These are phyloP conservation scores for Malachius bipustulatus DNA, from an alignment of 2,888 invertebrate species.

Conservation along the genomic window DNA sequence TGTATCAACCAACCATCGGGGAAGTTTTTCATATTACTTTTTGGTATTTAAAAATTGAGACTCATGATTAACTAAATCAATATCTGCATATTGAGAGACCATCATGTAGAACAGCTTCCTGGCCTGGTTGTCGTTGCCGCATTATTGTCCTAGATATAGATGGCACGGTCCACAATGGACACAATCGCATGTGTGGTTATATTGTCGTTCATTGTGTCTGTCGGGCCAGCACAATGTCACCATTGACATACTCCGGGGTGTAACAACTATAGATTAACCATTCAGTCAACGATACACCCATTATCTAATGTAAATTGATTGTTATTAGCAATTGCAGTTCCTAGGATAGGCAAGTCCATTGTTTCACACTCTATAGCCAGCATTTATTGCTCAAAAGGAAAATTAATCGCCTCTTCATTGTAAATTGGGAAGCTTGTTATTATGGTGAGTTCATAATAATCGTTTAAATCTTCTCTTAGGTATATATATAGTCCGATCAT, in stretches of 20 bases:
- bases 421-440: slow-evolving; percentile 1
- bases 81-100: too few species aligned
- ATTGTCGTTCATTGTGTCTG: slow-evolving; percentile 33
- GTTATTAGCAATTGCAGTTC: slow-evolving; percentile 29
- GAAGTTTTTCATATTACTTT: too few species aligned
- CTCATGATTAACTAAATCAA: too few species aligned
- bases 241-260: slow-evolving; percentile 35
- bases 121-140: slow-evolving; percentile 31
- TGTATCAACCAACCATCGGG: too few species aligned
- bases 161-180: slow-evolving; percentile 31
- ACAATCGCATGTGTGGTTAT: slow-evolving; percentile 34
- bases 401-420: not conserved
- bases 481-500: too few species aligned
- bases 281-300: slow-evolving; percentile 36
- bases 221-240: slow-evolving; percentile 33
- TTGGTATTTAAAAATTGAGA: too few species aligned
- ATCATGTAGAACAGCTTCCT: too few species aligned
- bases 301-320: slow-evolving; percentile 36
- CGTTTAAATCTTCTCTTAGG: too few species aligned
- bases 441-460: too few species aligned
- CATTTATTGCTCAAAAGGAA: too few species aligned
- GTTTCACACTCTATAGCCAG: not conserved
- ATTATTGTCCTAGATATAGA: too few species aligned
- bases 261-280: slow-evolving; percentile 37
- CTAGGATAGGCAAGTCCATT: slow-evolving; percentile 4